phyloP scores from a whole-genome alignment of 2,797 vertebrate genomes.

The Anomalospiza imberbis region DNA sequence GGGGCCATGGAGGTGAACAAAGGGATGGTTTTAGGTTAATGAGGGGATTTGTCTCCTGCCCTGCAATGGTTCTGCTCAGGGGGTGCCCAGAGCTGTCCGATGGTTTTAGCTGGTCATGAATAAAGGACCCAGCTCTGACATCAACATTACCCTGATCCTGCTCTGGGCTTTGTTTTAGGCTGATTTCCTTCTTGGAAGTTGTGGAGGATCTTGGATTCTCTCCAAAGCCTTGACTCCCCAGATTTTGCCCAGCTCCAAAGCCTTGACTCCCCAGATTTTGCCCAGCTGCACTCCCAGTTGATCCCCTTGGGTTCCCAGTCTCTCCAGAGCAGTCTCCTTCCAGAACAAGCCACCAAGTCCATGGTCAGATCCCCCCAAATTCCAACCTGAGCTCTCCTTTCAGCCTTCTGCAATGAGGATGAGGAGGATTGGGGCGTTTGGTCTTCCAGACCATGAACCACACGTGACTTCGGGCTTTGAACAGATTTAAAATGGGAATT shows the following conservation, averaged over 20 bases:
- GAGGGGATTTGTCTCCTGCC: background rate
- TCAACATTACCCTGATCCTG: rapidly evolving
- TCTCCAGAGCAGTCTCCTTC: background rate
- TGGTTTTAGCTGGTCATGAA: background rate
- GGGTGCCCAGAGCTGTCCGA: background rate
- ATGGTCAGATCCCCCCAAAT: background rate
- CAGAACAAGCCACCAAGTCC: background rate
- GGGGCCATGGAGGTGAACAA: background rate
- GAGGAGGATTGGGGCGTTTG: background rate
- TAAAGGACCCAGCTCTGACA: background rate
- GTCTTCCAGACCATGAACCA: background rate
- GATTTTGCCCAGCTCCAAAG: background rate
- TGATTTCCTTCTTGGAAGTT: background rate
- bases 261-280: rapidly evolving
- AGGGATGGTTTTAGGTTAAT: rapidly evolving
- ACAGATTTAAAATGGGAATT: background rate
- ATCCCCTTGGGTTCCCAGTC: background rate
- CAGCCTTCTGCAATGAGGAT: rapidly evolving
- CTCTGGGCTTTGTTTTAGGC: background rate
- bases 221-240: background rate
- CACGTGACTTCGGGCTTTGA: rapidly evolving
- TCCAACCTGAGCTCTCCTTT: background rate
- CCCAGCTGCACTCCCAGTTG: background rate
- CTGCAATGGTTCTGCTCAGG: background rate
- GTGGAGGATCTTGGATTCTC: background rate